Evolutionary conservation across 2,113 vertebrate species (phyloP).

Genomic region (Alligator mississippiensis): DNA sequence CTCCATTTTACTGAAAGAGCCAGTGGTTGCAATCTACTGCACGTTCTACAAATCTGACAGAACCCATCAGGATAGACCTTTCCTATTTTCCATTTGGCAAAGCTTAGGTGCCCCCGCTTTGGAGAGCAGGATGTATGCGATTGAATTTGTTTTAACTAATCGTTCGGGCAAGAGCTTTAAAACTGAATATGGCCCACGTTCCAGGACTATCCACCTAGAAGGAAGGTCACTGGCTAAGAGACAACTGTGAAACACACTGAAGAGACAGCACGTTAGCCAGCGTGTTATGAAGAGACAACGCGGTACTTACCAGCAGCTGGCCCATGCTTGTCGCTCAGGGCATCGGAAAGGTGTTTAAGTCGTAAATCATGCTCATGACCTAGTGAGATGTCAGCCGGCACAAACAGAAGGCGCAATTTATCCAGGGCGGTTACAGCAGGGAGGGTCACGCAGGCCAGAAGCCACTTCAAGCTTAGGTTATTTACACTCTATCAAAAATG

Average conservation of each 20-base stretch:
- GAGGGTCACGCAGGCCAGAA: constrained; percentile 72
- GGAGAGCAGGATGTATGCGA: not conserved
- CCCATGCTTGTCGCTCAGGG: constrained; percentile 93
- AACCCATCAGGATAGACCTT: not conserved
- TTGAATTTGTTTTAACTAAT: not conserved
- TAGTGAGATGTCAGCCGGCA: constrained; percentile 83
- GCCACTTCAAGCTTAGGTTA: constrained; percentile 55
- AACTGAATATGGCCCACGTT: constrained; percentile 9
- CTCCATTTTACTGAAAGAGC: not conserved
- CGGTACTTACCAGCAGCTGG: constrained; percentile 87
- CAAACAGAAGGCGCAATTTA: constrained; percentile 82
- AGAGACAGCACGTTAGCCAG: constrained; percentile 46
- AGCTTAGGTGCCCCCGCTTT: not conserved
- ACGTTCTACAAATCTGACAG: not conserved
- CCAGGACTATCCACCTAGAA: not conserved
- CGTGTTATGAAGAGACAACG: constrained; percentile 46
- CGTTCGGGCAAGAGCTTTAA: constrained; percentile 1
- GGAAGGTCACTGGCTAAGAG: not conserved
- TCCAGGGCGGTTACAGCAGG: constrained; percentile 74
- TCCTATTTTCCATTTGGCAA: not conserved
- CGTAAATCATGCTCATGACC: constrained; percentile 94
- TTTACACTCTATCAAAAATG: constrained; percentile 2
- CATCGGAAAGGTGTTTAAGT: constrained; percentile 91
- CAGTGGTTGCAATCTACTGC: not conserved
- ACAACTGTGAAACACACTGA: not conserved